These are phyloP conservation scores for Vollenhovia emeryi DNA, from an alignment of 1,140 invertebrate genomes.

Conservation along the genomic window DNA sequence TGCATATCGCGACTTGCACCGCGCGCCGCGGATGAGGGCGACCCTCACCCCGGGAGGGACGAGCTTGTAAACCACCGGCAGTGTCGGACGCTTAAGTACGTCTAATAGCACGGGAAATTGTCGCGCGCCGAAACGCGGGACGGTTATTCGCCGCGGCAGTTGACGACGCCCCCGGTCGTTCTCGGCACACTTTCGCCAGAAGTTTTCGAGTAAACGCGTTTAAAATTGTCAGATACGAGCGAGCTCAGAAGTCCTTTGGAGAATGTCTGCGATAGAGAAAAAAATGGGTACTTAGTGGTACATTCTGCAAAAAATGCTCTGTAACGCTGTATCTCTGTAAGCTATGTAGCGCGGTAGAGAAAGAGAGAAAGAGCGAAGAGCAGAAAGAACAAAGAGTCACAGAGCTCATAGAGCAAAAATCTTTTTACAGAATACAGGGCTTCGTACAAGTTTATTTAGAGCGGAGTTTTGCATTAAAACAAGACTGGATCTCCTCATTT, in stretches of 20 bases:
- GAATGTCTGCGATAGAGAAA: neutral
- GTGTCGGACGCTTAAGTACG: constrained; percentile 12
- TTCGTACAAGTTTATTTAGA: no score
- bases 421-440: no score
- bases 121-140: neutral
- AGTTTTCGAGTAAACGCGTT: constrained; percentile 15
- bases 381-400: no score
- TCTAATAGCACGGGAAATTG: constrained; percentile 56
- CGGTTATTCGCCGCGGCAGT: constrained; percentile 18
- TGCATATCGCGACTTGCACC: constrained; percentile 57
- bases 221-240: constrained; percentile 12
- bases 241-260: neutral
- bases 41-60: neutral
- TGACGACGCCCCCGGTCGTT: neutral
- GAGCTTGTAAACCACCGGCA: constrained; percentile 27
- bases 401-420: no score
- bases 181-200: neutral
- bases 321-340: no score
- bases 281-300: neutral
- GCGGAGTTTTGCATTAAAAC: no score
- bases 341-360: no score
- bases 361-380: no score
- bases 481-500: no score
- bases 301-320: no score
- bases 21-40: no score